phyloP scores from a whole-genome alignment of 2,888 invertebrate genomes.

The Agrenia bidenticulata region DNA sequence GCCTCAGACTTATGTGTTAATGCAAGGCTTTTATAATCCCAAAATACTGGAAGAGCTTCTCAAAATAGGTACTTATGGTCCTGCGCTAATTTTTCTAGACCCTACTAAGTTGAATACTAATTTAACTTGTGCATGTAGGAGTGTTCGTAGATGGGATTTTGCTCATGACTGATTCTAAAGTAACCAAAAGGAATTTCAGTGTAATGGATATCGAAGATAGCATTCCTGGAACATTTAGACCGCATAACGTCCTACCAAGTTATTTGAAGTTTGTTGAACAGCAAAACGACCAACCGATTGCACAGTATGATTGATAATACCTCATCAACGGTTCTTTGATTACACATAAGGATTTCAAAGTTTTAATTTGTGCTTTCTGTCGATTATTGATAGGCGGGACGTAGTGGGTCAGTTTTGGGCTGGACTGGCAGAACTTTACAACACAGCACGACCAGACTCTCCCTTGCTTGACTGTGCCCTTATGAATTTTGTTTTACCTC shows the following conservation, averaged over 20 bases:
- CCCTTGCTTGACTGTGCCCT: conserved; percentile 45
- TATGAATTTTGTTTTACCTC: conserved; percentile 41
- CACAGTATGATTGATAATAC: background rate
- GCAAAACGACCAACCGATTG: background rate
- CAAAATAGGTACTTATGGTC: conserved; percentile 36
- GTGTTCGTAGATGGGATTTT: conserved; percentile 44
- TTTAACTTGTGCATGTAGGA: conserved; percentile 19
- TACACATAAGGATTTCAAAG: no score
- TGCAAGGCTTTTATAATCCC: conserved; percentile 49
- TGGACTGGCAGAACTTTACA: conserved; percentile 37
- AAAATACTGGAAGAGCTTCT: conserved; percentile 37
- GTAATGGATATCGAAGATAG: conserved; percentile 46
- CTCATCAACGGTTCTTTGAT: background rate
- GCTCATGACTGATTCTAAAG: conserved; percentile 36
- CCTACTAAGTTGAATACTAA: background rate
- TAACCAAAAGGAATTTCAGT: conserved; percentile 41
- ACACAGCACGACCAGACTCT: conserved; percentile 35
- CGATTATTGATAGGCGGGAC: conserved; percentile 7
- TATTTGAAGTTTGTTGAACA: conserved; percentile 28
- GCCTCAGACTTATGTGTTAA: conserved; percentile 37
- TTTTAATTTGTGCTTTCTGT: no score
- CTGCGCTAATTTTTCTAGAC: background rate
- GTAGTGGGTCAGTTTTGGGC: conserved; percentile 41
- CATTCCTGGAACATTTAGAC: conserved; percentile 41
- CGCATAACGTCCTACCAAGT: conserved; percentile 38